Evolutionary conservation across 2,113 vertebrate species (phyloP).

Genomic region (Chamaetylas fuelleborni): DNA sequence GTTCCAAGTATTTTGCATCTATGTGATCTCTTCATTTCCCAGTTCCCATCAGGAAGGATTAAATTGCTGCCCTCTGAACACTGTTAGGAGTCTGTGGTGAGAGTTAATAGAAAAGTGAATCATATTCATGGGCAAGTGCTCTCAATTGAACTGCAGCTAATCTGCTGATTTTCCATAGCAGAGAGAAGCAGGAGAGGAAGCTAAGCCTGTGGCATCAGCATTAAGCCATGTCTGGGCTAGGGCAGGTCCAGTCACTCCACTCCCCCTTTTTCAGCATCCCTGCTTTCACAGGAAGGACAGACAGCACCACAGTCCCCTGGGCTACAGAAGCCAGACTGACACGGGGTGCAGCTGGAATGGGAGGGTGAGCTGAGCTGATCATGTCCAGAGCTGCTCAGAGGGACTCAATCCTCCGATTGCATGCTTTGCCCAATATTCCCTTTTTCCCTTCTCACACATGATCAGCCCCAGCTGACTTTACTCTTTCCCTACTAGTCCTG

Average conservation of each 20-base stretch:
- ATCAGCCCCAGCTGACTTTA: background rate
- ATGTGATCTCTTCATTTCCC: background rate
- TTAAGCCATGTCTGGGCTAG: background rate
- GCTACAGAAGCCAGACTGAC: background rate
- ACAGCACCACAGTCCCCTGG: fast-evolving
- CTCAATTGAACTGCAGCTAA: background rate
- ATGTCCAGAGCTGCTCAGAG: background rate
- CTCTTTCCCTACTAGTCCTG: background rate
- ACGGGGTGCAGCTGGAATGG: fast-evolving
- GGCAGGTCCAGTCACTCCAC: background rate
- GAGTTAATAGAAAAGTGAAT: background rate
- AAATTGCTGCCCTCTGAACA: background rate
- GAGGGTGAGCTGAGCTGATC: background rate
- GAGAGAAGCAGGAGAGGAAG: background rate
- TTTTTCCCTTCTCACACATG: background rate
- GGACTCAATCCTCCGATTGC: background rate
- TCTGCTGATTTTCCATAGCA: background rate
- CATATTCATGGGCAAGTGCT: background rate
- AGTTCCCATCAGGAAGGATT: background rate
- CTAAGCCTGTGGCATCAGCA: background rate
- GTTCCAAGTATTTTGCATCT: background rate
- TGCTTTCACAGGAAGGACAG: background rate
- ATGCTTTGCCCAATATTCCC: background rate
- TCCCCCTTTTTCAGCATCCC: background rate
- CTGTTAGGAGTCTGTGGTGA: background rate